Evolutionary conservation across 2,797 vertebrate species (phyloP), one percentile per base, ranked within the genome.

Genomic region (Takifugu ocellatus): DNA sequence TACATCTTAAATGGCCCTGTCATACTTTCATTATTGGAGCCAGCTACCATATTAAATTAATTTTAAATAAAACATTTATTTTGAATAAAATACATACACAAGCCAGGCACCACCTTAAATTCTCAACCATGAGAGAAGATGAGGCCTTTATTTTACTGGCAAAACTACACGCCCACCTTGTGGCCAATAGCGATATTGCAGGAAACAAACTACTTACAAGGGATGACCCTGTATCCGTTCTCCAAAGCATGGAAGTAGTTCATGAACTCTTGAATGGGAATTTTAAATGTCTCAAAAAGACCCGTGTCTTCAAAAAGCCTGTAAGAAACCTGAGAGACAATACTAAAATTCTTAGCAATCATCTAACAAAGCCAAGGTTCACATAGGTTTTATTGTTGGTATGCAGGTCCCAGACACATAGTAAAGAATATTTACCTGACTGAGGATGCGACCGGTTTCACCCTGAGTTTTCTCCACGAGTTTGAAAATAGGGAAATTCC

Each of bases 401-500:
- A 9, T 33, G 10, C 31, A 33, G 8, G 31, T 33, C 10, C 10
- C 36, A 39, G 8, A 39, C 9, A 36, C 12, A 14, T 4, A 14
- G 16, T 46, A 25, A 3, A 21, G 17, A 5, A 11, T 2, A 3
- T 11, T 25, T 25, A 90, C 89, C 95, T 99, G 96, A 82, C 96
- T 98, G 60, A 99, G 94, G 88, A 99, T 97, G 67, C 93, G 91
- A 61, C 97, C 96, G 1, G 94, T 91, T 73, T 92, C 95, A 77
- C 91, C 93, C 1, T 93, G 86, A 0, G 94, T 97, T 82, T 91
- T 95, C 86, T 98, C 96, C 85, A 98, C 91, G 58, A 99, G 90
- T 80, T 90, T 94, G 82, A 99, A 99, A 87, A 99, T 96, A 9
- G 97, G 97, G 75, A 99, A 99, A 87, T 98, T 99, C 97, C 97